Percentiles rank a stretch among this genome's conserved stretches.
phyloP scores from a whole-genome alignment of 2,113 vertebrate species.

The Tachycineta bicolor region DNA sequence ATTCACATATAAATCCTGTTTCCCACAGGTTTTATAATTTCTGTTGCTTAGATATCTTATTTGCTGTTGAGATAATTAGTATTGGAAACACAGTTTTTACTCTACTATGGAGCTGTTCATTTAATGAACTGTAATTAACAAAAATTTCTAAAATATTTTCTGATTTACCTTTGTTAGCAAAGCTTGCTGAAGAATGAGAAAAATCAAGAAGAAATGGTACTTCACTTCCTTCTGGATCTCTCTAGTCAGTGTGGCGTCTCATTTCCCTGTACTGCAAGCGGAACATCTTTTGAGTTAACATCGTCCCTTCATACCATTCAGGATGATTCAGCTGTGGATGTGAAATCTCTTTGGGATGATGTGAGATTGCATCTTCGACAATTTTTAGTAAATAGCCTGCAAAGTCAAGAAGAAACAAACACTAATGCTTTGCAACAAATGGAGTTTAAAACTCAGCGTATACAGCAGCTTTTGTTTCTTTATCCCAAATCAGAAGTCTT shows the following conservation, averaged over 20 bases:
- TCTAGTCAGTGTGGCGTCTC: constrained; percentile 83
- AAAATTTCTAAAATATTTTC: constrained; percentile 9
- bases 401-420: constrained; percentile 60
- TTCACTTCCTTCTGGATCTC: constrained; percentile 87
- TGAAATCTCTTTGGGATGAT: constrained; percentile 88
- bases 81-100: not conserved
- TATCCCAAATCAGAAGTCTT: constrained; percentile 89
- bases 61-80: not conserved
- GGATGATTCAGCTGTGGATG: constrained; percentile 81
- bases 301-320: constrained; percentile 83
- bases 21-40: not conserved
- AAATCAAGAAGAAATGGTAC: constrained; percentile 83
- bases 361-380: constrained; percentile 84
- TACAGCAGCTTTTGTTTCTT: constrained; percentile 88
- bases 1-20: not conserved
- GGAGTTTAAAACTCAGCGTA: constrained; percentile 76
- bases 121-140: not conserved
- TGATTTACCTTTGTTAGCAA: constrained; percentile 74
- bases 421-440: constrained; percentile 48
- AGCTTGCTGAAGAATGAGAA: constrained; percentile 77
- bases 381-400: constrained; percentile 83
- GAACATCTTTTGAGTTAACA: constrained; percentile 60
- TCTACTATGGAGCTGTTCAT: not conserved
- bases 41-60: not conserved
- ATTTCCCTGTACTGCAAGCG: constrained; percentile 79